These are phyloP conservation scores for Chorisops tibialis DNA, from an alignment of 2,888 invertebrate species.

Conservation along the genomic window DNA sequence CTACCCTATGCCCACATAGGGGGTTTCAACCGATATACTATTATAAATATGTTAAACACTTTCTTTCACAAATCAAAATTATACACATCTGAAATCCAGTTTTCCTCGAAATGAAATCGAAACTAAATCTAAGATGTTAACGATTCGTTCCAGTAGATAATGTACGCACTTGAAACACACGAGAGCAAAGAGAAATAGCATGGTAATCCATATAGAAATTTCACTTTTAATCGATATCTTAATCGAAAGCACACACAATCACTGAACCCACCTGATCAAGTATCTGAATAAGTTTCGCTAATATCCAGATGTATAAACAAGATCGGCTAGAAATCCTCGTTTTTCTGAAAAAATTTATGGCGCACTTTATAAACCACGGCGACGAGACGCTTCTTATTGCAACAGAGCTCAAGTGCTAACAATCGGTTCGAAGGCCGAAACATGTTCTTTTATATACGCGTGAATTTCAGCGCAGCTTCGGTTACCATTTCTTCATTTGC, in stretches of 20 bases:
- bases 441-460: slow-evolving; percentile 27
- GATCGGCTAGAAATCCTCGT: neutral
- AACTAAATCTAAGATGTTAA: too few species aligned
- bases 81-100: too few species aligned
- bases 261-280: slow-evolving; percentile 18
- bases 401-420: slow-evolving; percentile 13
- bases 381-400: neutral
- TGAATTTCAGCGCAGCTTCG: neutral
- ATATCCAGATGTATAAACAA: neutral
- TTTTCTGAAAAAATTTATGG: neutral
- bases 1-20: too few species aligned
- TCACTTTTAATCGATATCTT: slow-evolving; percentile 10
- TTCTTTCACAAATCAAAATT: too few species aligned
- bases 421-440: slow-evolving; percentile 25
- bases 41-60: too few species aligned
- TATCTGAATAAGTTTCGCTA: neutral
- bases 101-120: too few species aligned
- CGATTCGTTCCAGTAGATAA: too few species aligned
- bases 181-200: too few species aligned
- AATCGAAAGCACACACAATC: neutral
- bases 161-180: too few species aligned
- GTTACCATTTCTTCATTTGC: slow-evolving; percentile 13
- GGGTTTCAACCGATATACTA: too few species aligned
- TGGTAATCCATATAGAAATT: neutral
- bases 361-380: neutral